phyloP scores from a whole-genome alignment of 2,888 invertebrate genomes.

The Scaptomyza reducta region DNA sequence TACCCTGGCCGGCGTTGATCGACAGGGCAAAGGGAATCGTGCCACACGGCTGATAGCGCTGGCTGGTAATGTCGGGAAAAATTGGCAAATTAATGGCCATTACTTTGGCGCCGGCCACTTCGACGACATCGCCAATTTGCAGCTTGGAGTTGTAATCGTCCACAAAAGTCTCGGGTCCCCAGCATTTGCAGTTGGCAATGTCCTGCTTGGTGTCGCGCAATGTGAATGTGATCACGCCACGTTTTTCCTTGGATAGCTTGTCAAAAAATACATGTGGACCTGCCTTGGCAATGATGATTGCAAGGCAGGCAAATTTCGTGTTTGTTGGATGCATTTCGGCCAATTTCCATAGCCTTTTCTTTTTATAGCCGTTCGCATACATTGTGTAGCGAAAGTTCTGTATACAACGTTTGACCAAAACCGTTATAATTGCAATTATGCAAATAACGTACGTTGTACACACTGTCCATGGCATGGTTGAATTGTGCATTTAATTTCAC shows the following conservation, averaged over 20 bases:
- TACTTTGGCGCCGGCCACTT: conserved; percentile 88
- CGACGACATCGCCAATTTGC: conserved; percentile 89
- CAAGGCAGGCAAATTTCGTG: conserved; percentile 84
- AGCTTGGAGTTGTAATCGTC: conserved; percentile 87
- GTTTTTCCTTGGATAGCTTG: conserved; percentile 84
- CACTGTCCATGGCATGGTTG: neutral
- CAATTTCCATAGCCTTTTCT: conserved; percentile 17
- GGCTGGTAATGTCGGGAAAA: neutral
- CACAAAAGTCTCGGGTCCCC: conserved; percentile 89
- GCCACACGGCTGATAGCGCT: conserved; percentile 87
- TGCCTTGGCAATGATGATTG: conserved; percentile 88
- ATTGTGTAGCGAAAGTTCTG: conserved; percentile 25
- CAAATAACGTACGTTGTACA: neutral
- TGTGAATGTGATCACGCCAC: conserved; percentile 91
- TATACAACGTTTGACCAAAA: neutral
- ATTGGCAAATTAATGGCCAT: conserved; percentile 85
- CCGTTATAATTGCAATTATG: conserved; percentile 7
- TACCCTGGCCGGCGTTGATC: conserved; percentile 88
- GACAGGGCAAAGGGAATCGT: conserved; percentile 88
- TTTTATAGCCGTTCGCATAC: conserved; percentile 19
- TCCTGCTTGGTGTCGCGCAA: conserved; percentile 89
- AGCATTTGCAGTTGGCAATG: conserved; percentile 90
- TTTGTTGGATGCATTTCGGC: conserved; percentile 61
- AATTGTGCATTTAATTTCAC: neutral
- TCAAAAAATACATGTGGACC: conserved; percentile 85